Evolutionary conservation across 2,797 vertebrate genomes (phyloP), one percentile per base, ranked within the genome.

Genomic region (Onychomys arenicola): DNA sequence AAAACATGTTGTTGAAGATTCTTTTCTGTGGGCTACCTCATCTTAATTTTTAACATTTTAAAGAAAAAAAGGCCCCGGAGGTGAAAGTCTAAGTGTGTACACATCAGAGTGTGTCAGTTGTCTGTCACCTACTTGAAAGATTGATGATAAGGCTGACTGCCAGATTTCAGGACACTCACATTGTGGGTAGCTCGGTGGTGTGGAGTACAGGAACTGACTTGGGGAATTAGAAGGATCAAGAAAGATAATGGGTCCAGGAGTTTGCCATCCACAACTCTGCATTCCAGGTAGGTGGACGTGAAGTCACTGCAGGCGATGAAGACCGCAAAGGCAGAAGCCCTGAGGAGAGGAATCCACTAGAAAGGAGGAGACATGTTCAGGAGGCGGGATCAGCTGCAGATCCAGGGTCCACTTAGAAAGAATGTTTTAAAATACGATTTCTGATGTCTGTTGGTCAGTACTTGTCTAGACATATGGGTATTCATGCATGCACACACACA

Each of bases 371-470:
- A 7, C 14, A 4, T 25, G 7, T 49, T 69, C 29, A 21, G 34
- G 63, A 37, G 55, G 46, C 23, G 59, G 10, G 7, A 19, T 19
- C 67, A 34, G 46, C 32, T 23, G 43, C 32, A 32, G 40, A 13
- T n/a, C 8, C n/a, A 80, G 69, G 21, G 5, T 14, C 46, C 7
- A 49, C 23, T 40, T 85, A 37, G 21, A n/a, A 19, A 25, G 59
- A n/a, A 69, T 71, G 27, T 4, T 75, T 10, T 0, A 23, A 0
- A 71, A 5, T 23, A 43, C 29, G 2, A 0, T 76, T 82, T 83
- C 34, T 75, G 32, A 19, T 65, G 25, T 49, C 49, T 21, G n/a
- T 10, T 9, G 16, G 76, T 69, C 49, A 57, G 29, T 25, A 63
- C 25, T 71, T 52, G n/a, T 71, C 52, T 75, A 40, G n/a, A 57